Evolutionary conservation across 2,113 vertebrate genomes (phyloP).

Genomic region (Synchiropus splendidus): DNA sequence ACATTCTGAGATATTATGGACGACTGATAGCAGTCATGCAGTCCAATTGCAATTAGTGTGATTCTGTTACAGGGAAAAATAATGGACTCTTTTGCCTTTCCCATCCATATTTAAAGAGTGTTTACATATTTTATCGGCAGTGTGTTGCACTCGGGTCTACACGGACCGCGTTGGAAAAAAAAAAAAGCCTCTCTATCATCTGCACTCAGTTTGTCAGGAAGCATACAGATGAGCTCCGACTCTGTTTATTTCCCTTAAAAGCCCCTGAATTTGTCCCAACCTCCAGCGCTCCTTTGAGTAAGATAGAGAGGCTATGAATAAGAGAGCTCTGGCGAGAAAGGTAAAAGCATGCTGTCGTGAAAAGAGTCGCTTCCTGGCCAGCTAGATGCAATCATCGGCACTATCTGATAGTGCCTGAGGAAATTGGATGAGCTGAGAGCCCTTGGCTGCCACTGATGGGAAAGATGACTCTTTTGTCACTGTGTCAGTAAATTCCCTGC

Average conservation of each 20-base stretch:
- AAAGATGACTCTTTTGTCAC: slow-evolving; percentile 73
- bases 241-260: slow-evolving; percentile 51
- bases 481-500: slow-evolving; percentile 66
- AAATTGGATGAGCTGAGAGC: slow-evolving; percentile 68
- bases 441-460: slow-evolving; percentile 60
- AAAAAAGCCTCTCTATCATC: slow-evolving; percentile 44
- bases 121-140: slow-evolving; percentile 40
- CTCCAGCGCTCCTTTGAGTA: slow-evolving; percentile 47
- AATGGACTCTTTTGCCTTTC: slow-evolving; percentile 15
- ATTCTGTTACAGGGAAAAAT: background rate
- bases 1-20: too few species aligned
- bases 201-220: slow-evolving; percentile 26
- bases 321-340: background rate
- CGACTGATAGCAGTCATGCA: too few species aligned
- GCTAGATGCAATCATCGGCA: slow-evolving; percentile 63
- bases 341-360: slow-evolving; percentile 45
- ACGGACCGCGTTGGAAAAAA: slow-evolving; percentile 23
- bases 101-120: slow-evolving; percentile 25
- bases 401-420: slow-evolving; percentile 64
- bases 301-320: slow-evolving; percentile 39
- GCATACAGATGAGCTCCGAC: slow-evolving; percentile 32
- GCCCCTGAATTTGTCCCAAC: slow-evolving; percentile 55
- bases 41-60: too few species aligned
- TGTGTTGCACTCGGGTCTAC: slow-evolving; percentile 19
- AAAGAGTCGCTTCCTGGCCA: slow-evolving; percentile 61